A percentile compares a stretch with the other conserved stretches of the same genome.
Conservation (phyloP, 2,797 vertebrate species). For the Sebastes hubbsi region DNA sequence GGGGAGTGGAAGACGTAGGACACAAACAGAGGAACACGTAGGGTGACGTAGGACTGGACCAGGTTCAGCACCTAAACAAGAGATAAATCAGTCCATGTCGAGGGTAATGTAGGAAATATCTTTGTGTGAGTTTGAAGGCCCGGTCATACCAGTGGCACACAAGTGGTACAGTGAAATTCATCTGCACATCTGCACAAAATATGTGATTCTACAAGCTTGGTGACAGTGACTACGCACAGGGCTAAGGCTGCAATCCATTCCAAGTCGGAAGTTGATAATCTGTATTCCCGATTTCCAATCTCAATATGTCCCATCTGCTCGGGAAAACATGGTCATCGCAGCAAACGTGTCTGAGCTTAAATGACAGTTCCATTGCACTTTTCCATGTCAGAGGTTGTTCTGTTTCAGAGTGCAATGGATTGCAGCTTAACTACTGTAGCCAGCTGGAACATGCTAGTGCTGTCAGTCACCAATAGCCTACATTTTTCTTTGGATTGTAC, state of each 20-base stretch:
- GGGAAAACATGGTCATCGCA: no score
- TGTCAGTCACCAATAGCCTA: not conserved
- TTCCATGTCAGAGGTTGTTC: no score
- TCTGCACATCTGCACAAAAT: not conserved
- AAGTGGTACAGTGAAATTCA: not conserved
- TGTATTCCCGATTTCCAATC: no score
- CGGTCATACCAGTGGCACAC: not conserved
- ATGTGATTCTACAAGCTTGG: not conserved
- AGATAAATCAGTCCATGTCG: not conserved
- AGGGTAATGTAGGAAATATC: not conserved
- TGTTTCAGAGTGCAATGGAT: no score
- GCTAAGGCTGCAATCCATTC: no score
- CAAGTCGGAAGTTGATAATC: no score
- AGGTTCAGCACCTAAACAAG: constrained; percentile 84
- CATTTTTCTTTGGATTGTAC: not conserved
- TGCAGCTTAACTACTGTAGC: not conserved
- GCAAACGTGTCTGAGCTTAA: no score
- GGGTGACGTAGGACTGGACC: constrained; percentile 87
- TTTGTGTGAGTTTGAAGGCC: not conserved
- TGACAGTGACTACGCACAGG: not conserved
- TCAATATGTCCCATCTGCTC: no score
- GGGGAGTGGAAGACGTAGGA: constrained; percentile 89
- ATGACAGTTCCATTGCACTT: no score
- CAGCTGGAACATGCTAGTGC: not conserved
- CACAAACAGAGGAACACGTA: constrained; percentile 84